A percentile compares a stretch with the other conserved stretches of the same genome.
phyloP scores from a whole-genome alignment of 1,140 invertebrate genomes.

The Pararge aegeria region DNA sequence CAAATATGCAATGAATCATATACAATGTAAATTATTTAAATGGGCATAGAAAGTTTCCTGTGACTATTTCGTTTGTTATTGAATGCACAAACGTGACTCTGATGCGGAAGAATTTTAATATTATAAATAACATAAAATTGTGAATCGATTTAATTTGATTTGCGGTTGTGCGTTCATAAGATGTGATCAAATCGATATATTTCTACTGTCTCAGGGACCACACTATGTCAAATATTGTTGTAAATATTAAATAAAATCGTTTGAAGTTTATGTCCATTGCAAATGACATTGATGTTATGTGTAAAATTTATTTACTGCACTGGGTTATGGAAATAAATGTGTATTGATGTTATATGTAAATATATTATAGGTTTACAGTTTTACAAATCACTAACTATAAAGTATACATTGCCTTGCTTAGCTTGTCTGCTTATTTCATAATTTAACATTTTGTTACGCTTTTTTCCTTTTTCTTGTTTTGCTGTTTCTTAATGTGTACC shows the following conservation, averaged over 20 bases:
- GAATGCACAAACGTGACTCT: constrained; percentile 21
- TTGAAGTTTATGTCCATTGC: constrained; percentile 46
- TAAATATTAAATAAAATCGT: constrained; percentile 35
- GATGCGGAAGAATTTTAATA: neutral
- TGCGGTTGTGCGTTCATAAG: constrained; percentile 30
- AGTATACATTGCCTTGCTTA: constrained; percentile 58
- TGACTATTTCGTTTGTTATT: constrained; percentile 22
- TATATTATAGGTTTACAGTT: constrained; percentile 28
- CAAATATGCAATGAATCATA: neutral
- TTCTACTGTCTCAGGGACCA: constrained; percentile 44
- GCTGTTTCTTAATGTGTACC: constrained; percentile 65
- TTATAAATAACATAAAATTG: neutral
- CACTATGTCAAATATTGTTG: constrained; percentile 41
- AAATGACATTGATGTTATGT: constrained; percentile 39
- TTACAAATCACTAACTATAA: constrained; percentile 49
- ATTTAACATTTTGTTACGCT: constrained; percentile 47
- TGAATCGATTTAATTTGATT: constrained; percentile 8
- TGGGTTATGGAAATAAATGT: constrained; percentile 43
- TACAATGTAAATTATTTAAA: constrained; percentile 17
- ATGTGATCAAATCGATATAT: neutral
- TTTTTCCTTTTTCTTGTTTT: constrained; percentile 55
- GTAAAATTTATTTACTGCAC: constrained; percentile 53
- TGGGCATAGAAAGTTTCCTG: constrained; percentile 45
- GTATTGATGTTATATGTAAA: constrained; percentile 54
- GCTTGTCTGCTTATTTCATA: constrained; percentile 29